phyloP scores from a whole-genome alignment of 2,888 invertebrate genomes.

The Macrosoma leucophasiata region DNA sequence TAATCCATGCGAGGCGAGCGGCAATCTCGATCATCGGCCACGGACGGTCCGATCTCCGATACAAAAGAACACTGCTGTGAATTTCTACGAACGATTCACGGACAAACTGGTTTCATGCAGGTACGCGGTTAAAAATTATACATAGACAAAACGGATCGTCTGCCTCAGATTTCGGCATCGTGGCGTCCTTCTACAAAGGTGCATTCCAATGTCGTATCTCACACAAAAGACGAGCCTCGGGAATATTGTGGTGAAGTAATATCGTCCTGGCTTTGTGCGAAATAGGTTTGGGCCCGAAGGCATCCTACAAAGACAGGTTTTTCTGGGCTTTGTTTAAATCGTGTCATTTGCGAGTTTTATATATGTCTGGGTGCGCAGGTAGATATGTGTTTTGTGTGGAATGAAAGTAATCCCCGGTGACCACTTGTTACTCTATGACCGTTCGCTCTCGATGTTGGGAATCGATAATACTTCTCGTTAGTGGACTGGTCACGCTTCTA shows the following conservation, averaged over 20 bases:
- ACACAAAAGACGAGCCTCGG: constrained; percentile 19
- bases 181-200: constrained; percentile 51
- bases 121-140: constrained; percentile 67
- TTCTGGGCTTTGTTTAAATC: constrained; percentile 3
- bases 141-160: constrained; percentile 54
- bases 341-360: constrained; percentile 8
- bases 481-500: constrained; percentile 42
- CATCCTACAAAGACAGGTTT: constrained; percentile 1
- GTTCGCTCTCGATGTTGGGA: constrained; percentile 34
- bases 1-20: constrained; percentile 21
- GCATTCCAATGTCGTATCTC: constrained; percentile 52
- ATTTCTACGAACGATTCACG: constrained; percentile 50
- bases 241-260: constrained; percentile 21
- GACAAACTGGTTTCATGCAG: constrained; percentile 65
- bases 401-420: too few species aligned
- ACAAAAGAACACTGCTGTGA: constrained; percentile 46
- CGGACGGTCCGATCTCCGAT: constrained; percentile 34
- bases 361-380: constrained; percentile 2
- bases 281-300: constrained; percentile 5
- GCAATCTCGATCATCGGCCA: constrained; percentile 29
- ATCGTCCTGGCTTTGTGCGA: constrained; percentile 13
- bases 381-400: constrained; percentile 9
- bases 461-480: constrained; percentile 48
- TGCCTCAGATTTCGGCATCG: constrained; percentile 50
- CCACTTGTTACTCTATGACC: too few species aligned